A percentile compares a stretch with the other conserved stretches of the same genome.
These are phyloP conservation scores for Mastacembelus armatus DNA, from an alignment of 2,797 vertebrate species.

Conservation along the genomic window DNA sequence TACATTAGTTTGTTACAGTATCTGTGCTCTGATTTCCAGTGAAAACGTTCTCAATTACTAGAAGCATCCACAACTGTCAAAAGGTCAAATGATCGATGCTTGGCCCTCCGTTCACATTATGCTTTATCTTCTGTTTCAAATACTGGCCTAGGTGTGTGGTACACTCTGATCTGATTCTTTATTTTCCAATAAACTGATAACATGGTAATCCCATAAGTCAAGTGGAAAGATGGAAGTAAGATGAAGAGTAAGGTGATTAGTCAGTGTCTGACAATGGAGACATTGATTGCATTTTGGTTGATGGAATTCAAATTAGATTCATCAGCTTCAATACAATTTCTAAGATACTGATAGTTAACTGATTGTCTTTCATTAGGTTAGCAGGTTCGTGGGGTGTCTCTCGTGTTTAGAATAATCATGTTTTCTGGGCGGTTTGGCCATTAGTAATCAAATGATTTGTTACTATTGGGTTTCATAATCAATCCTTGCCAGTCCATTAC, in stretches of 20 bases:
- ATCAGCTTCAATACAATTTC: conserved; percentile 37
- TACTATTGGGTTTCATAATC: conserved; percentile 57
- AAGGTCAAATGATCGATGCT: not conserved
- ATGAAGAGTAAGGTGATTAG: conserved; percentile 25
- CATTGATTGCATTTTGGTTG: conserved; percentile 48
- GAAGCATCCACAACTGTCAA: not conserved
- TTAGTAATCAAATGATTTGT: conserved; percentile 67
- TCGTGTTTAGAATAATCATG: conserved; percentile 58
- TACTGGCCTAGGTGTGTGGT: too few species aligned
- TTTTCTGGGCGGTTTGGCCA: conserved; percentile 40
- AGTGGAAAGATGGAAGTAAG: not conserved
- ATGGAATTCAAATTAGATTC: conserved; percentile 60
- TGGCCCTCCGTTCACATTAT: not conserved
- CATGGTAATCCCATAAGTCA: not conserved
- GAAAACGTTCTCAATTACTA: not conserved
- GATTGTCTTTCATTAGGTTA: conserved; percentile 63
- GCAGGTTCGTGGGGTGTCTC: conserved; percentile 27
- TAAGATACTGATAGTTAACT: conserved; percentile 68
- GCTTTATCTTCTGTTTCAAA: not conserved
- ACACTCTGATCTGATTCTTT: not conserved
- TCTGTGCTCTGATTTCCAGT: not conserved
- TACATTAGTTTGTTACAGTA: not conserved
- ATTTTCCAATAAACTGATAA: not conserved
- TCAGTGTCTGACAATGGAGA: conserved; percentile 10
- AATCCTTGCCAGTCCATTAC: conserved; percentile 68